Base-by-base conservation (phyloP, 2,113 vertebrate genomes). In the Siniperca knerii region DNA sequence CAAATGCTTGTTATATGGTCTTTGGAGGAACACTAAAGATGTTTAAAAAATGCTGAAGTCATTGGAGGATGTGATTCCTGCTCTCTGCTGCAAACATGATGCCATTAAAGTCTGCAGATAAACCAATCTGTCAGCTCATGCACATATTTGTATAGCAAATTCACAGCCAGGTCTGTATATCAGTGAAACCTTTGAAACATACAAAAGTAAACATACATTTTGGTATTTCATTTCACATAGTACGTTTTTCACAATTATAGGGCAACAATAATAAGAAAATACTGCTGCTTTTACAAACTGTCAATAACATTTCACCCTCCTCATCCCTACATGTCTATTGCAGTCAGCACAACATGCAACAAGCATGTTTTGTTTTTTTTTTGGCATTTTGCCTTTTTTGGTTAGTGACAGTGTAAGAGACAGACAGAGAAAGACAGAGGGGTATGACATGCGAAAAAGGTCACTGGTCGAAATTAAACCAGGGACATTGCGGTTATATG, bases 1-100 rank as follows among this genome's bases (percentile, higher is more conserved):
- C 74, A 87, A 85, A 87, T 64, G 86, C 87, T 90, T 90, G 91
- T 90, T 90, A 91, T 83, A 68, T 58, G 75, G 79, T 89, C 76
- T 90, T 89, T 77, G 85, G 87, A 87, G 85, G 70, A 79, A 90
- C 46, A 18, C 69, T 87, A 83, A 92, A 77, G 83, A 90, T 87
- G 87, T 81, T 90, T 88, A 54, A 85, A 77, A 88, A 85, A 83
- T 79, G 75, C 84, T 65, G 70, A 64, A 89, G 79, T 77, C 79
- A 69, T 70, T 65, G 80, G 79, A 87, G 85, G 85, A 91, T 91
- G 79, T 23, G 78, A 86, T 86, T 86, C 70, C 75, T 79, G 57
- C 82, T 83, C 75, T 67, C 37, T 55, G 77, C 82, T 72, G 70
- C 72, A 81, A 87, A 86, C 74, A 75, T 52, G 58, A 87, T 61